A percentile compares a stretch with the other conserved stretches of the same genome.
Conservation (phyloP, 37 sponge, comb jelly and placozoan species). For the Spongilla lacustris region DNA sequence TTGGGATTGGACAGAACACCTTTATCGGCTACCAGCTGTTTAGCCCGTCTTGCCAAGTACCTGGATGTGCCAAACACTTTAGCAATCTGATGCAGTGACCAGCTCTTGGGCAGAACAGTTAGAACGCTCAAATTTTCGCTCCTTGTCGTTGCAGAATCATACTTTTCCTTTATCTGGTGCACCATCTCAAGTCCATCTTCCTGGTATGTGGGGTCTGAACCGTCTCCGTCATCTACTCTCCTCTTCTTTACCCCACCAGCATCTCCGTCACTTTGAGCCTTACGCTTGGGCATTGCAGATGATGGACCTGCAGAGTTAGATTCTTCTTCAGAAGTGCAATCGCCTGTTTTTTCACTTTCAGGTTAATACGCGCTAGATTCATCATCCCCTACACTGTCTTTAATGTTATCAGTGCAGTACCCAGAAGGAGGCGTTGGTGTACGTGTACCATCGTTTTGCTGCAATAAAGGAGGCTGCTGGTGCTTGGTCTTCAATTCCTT, state of each 20-base stretch:
- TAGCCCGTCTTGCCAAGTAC: conserved; percentile 25
- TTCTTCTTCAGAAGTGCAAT: too few species aligned
- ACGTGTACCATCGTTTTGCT: too few species aligned
- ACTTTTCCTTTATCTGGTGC: neutral
- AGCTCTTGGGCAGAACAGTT: neutral
- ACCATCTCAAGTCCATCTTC: neutral
- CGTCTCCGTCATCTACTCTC: neutral
- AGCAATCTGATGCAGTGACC: neutral
- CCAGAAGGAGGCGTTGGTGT: too few species aligned
- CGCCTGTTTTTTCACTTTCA: too few species aligned
- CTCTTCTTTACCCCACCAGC: neutral
- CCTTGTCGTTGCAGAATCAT: neutral
- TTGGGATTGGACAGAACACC: conserved; percentile 41
- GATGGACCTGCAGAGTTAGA: too few species aligned
- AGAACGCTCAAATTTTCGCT: neutral
- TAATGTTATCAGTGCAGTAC: too few species aligned
- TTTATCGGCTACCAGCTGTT: conserved; percentile 26
- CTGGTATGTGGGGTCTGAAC: neutral
- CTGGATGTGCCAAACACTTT: neutral
- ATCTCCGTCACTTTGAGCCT: neutral
- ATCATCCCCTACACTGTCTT: too few species aligned
- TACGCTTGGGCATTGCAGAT: neutral
- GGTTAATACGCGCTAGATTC: too few species aligned
- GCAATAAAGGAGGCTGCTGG: too few species aligned
- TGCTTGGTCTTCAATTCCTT: too few species aligned